phyloP scores from a whole-genome alignment of 2,113 vertebrate genomes.

The Egretta garzetta region DNA sequence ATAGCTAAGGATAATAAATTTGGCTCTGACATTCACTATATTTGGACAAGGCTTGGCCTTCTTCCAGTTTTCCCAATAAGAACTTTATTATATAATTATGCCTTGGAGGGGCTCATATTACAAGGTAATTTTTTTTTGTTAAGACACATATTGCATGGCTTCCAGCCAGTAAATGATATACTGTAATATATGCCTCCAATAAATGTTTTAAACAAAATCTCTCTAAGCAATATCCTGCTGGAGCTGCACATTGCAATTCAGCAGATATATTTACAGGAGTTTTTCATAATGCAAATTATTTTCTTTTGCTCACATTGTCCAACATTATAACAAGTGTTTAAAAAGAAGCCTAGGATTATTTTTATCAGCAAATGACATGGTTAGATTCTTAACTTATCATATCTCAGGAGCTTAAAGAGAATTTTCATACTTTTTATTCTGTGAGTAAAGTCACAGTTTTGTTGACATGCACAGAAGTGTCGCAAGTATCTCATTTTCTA shows the following conservation, averaged over 20 bases:
- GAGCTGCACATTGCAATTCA: constrained; percentile 58
- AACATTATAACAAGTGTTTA: constrained; percentile 48
- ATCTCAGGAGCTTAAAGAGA: background rate
- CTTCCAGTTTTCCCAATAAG: constrained; percentile 88
- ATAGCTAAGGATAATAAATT: constrained; percentile 94
- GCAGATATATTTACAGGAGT: constrained; percentile 77
- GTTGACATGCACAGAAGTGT: constrained; percentile 40
- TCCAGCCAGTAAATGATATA: constrained; percentile 84
- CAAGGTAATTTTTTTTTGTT: constrained; percentile 83
- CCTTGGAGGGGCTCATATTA: constrained; percentile 84
- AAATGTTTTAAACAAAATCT: constrained; percentile 84
- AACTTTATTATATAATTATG: constrained; percentile 90
- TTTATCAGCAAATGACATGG: constrained; percentile 50
- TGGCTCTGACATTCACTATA: constrained; percentile 88
- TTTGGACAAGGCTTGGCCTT: constrained; percentile 91
- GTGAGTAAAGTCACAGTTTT: constrained; percentile 37
- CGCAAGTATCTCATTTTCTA: constrained; percentile 59
- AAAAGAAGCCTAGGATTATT: constrained; percentile 52
- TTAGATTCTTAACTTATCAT: constrained; percentile 36
- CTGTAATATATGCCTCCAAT: constrained; percentile 85
- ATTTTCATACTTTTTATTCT: constrained; percentile 12
- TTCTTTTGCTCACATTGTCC: constrained; percentile 54
- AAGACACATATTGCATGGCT: constrained; percentile 87
- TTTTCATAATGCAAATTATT: constrained; percentile 77
- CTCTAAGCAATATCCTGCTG: constrained; percentile 76